A percentile compares a stretch with the other conserved stretches of the same genome.
phyloP scores from a whole-genome alignment of 2,888 invertebrate species.

The Tenthredo livida region DNA sequence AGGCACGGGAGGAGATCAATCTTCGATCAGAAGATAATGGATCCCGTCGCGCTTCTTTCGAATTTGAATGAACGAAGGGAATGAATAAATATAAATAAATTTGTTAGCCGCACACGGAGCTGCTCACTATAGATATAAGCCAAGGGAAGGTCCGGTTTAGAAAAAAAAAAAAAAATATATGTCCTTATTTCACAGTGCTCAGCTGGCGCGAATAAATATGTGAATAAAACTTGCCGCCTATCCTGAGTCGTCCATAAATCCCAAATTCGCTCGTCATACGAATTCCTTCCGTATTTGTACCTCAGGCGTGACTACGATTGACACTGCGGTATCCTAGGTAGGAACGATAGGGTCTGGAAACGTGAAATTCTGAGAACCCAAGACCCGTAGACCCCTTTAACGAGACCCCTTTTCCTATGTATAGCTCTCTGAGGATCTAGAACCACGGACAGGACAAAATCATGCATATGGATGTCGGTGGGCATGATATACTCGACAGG shows the following conservation, averaged over 20 bases:
- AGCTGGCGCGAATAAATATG: constrained; percentile 18
- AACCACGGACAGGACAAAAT: constrained; percentile 43
- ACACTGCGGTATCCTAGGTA: constrained; percentile 33
- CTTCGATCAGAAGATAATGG: constrained; percentile 49
- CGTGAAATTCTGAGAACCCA: constrained; percentile 32
- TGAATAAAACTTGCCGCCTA: constrained; percentile 21
- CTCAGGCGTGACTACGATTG: constrained; percentile 32
- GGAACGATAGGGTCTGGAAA: constrained; percentile 28
- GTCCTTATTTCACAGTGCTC: constrained; percentile 5
- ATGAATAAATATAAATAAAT: constrained; percentile 47
- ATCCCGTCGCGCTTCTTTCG: constrained; percentile 6
- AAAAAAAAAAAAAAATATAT: not conserved
- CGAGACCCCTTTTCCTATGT: constrained; percentile 47
- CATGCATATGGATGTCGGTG: constrained; percentile 48
- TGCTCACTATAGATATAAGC: not conserved
- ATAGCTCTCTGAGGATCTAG: constrained; percentile 45
- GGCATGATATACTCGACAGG: constrained; percentile 47
- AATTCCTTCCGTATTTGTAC: constrained; percentile 23
- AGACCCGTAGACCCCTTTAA: constrained; percentile 40
- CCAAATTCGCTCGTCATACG: constrained; percentile 22
- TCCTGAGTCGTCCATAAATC: not conserved
- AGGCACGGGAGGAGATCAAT: constrained; percentile 4
- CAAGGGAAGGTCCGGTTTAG: not conserved
- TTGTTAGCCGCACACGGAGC: not conserved
- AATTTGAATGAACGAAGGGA: constrained; percentile 35